Base-by-base conservation (phyloP, 2,888 invertebrate species). In the Eupeodes luniger region DNA sequence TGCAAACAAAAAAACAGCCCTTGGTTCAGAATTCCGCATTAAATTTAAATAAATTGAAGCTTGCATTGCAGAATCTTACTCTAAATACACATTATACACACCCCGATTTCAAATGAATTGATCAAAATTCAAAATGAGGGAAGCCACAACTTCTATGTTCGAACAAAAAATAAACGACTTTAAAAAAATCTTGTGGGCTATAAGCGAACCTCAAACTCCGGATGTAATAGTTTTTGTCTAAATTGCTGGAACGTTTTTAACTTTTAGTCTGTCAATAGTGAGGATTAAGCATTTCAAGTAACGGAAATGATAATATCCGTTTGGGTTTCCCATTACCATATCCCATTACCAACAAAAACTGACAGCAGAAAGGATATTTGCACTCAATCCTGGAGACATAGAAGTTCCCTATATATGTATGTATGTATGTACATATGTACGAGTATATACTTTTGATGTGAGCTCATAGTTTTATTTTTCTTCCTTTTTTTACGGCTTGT, bases 291-390 rank as follows among this genome's bases (percentile, higher is more conserved):
- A 88, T 88, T 88, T 84, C 88, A 64, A 88, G 88, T 88, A 84
- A 84, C 88, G 88, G 88, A 88, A 88, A 88, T 84, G 84, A 88
- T 88, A 88, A 88, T 88, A 88, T 88, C 88, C 88, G 88, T 74
- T 84, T 77, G 84, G 88, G 84, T 84, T 88, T 88, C 84, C 88
- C 81, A 88, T 88, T 88, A 88, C 88, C 88, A 88, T 88, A 88
- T 88, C 88, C 88, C 81, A 88, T 88, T 88, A 88, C 84, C 80
- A 88, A 64, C 84, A 88, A 88, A 88, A 88, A 88, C 88, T 84
- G 84, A 88, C 88, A 84, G 80, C 77, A 74, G 69, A 85, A 84
- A 78, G 84, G 88, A 88, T 88, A 88, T 88, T 78, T 88, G 77
- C 88, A 88, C 88, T 88, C 77, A 88, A 84, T 81, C 62, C 81